These are phyloP conservation scores for Mormoops blainvillei DNA, from an alignment of 2,113 vertebrate species.

Conservation along the genomic window DNA sequence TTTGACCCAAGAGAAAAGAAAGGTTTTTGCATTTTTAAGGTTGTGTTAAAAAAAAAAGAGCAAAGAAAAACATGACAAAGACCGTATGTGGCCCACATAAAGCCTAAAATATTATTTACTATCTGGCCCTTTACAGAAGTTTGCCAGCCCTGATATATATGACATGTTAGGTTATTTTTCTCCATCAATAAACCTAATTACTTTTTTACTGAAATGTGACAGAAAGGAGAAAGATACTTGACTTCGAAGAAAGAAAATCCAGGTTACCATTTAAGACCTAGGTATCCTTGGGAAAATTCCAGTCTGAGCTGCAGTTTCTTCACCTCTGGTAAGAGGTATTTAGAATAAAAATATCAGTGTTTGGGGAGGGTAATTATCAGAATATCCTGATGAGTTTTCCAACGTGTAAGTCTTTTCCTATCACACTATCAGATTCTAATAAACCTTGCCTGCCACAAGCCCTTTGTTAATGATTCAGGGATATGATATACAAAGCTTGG, in stretches of 20 bases:
- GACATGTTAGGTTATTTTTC: background rate
- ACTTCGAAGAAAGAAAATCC: background rate
- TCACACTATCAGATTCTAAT: background rate
- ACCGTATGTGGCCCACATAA: background rate
- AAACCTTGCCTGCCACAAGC: background rate
- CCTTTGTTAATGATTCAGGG: background rate
- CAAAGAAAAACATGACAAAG: background rate
- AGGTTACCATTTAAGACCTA: background rate
- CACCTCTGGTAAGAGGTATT: background rate
- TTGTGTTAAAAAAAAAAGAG: background rate
- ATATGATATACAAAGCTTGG: background rate
- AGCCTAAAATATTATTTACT: background rate
- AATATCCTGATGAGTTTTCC: background rate
- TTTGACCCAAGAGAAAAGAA: background rate
- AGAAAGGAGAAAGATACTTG: background rate
- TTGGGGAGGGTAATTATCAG: background rate
- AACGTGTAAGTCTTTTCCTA: background rate
- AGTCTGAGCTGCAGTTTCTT: background rate
- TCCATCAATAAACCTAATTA: background rate
- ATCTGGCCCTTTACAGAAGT: background rate
- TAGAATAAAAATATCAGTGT: slow-evolving; percentile 3
- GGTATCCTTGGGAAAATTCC: background rate
- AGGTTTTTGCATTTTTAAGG: background rate
- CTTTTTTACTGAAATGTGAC: background rate
- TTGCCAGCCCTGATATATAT: background rate